phyloP scores from a whole-genome alignment of 1,140 invertebrate genomes.

The Pantala flavescens region DNA sequence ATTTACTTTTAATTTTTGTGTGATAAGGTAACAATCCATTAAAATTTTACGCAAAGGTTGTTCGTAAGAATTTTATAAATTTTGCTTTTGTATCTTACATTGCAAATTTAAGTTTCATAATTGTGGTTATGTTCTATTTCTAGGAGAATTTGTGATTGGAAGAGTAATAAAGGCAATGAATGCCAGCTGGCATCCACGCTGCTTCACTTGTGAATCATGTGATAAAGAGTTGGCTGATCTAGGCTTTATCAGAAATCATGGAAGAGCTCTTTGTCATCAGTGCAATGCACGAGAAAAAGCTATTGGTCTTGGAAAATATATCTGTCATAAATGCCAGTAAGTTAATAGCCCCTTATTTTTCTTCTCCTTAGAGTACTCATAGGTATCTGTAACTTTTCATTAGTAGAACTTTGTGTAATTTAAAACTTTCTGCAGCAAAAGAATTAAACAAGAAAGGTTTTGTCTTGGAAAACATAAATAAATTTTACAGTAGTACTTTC shows the following conservation, averaged over 20 bases:
- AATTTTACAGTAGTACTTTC: no score
- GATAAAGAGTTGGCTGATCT: constrained; percentile 83
- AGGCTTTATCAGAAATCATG: constrained; percentile 92
- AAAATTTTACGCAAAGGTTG: no score
- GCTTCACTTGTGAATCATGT: constrained; percentile 94
- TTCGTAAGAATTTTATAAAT: no score
- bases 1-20: no score
- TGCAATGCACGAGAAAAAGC: constrained; percentile 96
- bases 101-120: no score
- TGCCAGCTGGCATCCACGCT: constrained; percentile 94
- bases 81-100: no score
- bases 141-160: constrained; percentile 93
- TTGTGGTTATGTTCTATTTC: no score
- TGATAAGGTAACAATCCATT: no score
- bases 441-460: no score
- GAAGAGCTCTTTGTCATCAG: constrained; percentile 88
- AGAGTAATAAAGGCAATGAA: constrained; percentile 99
- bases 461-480: no score
- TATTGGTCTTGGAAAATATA: constrained; percentile 87
- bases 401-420: constrained; percentile 2
- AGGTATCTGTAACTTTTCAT: constrained; percentile 18
- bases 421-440: background rate
- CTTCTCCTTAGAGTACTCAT: background rate
- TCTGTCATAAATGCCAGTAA: constrained; percentile 98
- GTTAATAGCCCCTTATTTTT: constrained; percentile 37